Evolutionary conservation across 1,140 invertebrate genomes (phyloP).

Genomic region (Drosophila kepulauana): DNA sequence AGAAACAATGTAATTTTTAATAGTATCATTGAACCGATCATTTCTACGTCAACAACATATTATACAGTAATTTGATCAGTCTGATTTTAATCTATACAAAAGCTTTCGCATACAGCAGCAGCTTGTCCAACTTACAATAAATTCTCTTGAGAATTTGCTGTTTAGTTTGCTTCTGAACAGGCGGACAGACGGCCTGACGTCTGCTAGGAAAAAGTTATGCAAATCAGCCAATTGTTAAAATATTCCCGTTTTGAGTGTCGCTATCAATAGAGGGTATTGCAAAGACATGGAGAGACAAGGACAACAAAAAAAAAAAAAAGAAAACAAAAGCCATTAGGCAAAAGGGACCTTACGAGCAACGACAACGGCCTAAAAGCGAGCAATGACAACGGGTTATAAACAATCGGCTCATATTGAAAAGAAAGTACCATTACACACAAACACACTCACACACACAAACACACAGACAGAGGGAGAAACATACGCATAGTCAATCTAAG

Average conservation of each 20-base stretch:
- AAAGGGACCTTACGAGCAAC: conserved; percentile 13
- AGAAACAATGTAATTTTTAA: no score
- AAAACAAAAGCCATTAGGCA: conserved; percentile 37
- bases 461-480: conserved; percentile 1
- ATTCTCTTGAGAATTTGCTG: no score
- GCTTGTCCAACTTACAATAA: no score
- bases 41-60: no score
- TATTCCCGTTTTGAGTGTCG: neutral
- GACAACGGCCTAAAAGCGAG: conserved; percentile 12
- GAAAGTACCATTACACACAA: conserved; percentile 42
- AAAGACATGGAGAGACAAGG: neutral
- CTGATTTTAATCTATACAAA: no score
- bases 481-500: conserved; percentile 25
- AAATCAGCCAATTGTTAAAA: neutral
- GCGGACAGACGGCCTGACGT: no score
- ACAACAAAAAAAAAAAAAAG: conserved; percentile 20
- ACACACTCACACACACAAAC: conserved; percentile 31
- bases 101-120: no score
- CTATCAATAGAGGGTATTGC: neutral
- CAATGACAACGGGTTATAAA: conserved; percentile 52
- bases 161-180: no score
- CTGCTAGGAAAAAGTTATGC: neutral
- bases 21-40: no score
- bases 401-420: conserved; percentile 53
- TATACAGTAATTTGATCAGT: no score